Conservation (phyloP, 2,113 vertebrate species). For the Pedionomus torquatus region DNA sequence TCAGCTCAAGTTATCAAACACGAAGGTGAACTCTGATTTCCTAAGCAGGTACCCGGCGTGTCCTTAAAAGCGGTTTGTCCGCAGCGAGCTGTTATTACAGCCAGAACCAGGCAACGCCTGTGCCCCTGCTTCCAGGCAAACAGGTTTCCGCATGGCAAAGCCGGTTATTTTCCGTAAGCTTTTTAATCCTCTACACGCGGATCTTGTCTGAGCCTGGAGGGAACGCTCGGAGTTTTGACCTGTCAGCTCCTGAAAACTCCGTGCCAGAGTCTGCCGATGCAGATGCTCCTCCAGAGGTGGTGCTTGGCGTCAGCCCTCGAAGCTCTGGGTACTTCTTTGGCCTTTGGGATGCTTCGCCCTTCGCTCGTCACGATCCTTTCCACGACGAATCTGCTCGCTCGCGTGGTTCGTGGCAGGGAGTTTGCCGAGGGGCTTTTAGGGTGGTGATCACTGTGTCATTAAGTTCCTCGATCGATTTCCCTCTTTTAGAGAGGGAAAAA, state of each 20-base stretch:
- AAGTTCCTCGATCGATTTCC: neutral
- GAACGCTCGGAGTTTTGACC: slow-evolving; percentile 16
- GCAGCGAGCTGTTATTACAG: fast-evolving
- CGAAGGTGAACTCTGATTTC: neutral
- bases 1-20: neutral
- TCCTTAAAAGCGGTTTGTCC: neutral
- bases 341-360: neutral
- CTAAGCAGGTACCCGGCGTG: fast-evolving
- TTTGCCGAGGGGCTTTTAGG: neutral
- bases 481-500: neutral
- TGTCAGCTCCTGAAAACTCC: neutral
- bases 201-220: slow-evolving; percentile 40
- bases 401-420: neutral
- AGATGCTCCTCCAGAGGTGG: neutral
- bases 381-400: neutral
- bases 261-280: neutral
- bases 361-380: neutral
- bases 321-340: neutral
- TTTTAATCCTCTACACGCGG: slow-evolving; percentile 52
- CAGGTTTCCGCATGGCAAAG: neutral
- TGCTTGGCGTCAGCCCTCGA: neutral
- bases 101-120: neutral
- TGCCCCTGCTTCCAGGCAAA: neutral
- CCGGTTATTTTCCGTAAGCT: slow-evolving; percentile 11
- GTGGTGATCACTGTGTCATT: neutral